Conservation (phyloP, 1,140 invertebrate species). For the Dolichoris vasculosae region DNA sequence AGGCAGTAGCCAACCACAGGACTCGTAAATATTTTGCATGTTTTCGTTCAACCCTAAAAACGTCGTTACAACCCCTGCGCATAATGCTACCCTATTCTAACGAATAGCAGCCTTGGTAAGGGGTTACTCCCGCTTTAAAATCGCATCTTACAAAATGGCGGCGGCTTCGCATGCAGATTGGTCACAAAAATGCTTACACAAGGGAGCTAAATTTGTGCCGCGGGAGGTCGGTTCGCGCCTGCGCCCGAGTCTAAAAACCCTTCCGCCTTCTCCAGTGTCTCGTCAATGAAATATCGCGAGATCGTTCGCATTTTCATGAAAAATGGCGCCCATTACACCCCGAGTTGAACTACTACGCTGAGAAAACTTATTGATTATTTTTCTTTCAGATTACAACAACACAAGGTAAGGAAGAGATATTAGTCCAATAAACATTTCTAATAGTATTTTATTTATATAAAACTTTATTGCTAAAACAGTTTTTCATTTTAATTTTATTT, state of each 20-base stretch:
- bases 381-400: background rate
- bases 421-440: background rate
- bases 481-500: no score
- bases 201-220: constrained; percentile 62
- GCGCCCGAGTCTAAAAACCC: constrained; percentile 63
- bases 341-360: no score
- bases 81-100: background rate
- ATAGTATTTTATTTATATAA: no score
- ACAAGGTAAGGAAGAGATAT: background rate
- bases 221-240: constrained; percentile 71
- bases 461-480: no score
- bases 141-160: constrained; percentile 69
- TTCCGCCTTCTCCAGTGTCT: constrained; percentile 57
- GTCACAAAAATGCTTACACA: constrained; percentile 57
- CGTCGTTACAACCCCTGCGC: background rate
- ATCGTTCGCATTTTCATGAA: constrained; percentile 55
- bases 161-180: constrained; percentile 72
- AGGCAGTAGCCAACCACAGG: background rate
- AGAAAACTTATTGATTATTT: constrained; percentile 14
- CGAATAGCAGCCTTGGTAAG: constrained; percentile 17
- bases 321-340: constrained; percentile 59
- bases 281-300: constrained; percentile 48
- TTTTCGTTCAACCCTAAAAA: constrained; percentile 19
- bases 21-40: constrained; percentile 23
- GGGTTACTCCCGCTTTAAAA: constrained; percentile 63